Evolutionary conservation across 1,140 invertebrate genomes (phyloP), one percentile per base, ranked within the genome.

Genomic region (Periplaneta americana): DNA sequence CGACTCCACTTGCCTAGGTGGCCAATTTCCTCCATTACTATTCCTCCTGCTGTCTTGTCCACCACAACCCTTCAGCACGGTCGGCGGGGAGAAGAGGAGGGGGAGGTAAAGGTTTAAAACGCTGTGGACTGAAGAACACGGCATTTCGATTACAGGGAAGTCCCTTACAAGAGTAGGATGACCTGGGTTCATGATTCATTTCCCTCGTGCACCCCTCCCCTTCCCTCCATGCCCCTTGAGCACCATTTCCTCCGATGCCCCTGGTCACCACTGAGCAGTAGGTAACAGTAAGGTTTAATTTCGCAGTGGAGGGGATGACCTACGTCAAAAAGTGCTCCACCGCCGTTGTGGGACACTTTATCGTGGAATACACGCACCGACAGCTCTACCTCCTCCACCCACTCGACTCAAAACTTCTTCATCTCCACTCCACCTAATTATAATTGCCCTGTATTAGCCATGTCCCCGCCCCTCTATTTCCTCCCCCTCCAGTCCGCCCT

Each of bases 141-240:
- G 32, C 36, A 37, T 35, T 78, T 78, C 77, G 77, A 78, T 78
- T 78, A 78, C 35, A 35, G 77, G 0, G 31, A 36, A 48, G 77
- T 36, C 77, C 32, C 35, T 78, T 48, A 78, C 48, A 66, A 66
- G 48, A 66, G 48, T 5, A 66, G 48, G 22, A 66, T 66, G 48
- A 66, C 48, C 48, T 28, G 22, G 6, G 13, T 32, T 36, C 77
- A 36, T 78, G 77, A 78, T 78, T 78, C 77, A 78, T 78, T 78
- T 78, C 36, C 77, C 75, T 34, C 13, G 32, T 34, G 75, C 28
- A 22, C 34, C 77, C 1, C 11, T 10, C 74, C 74, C 28, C 57
- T n/a, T n/a, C 34, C 22, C 75, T 18, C 75, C 22, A 32, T 31
- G 11, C 31, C 31, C 15, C 74, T 15, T 75, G 74, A 75, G 28